Conservation (phyloP, 2,113 vertebrate genomes). For the Myxocyprinus asiaticus region DNA sequence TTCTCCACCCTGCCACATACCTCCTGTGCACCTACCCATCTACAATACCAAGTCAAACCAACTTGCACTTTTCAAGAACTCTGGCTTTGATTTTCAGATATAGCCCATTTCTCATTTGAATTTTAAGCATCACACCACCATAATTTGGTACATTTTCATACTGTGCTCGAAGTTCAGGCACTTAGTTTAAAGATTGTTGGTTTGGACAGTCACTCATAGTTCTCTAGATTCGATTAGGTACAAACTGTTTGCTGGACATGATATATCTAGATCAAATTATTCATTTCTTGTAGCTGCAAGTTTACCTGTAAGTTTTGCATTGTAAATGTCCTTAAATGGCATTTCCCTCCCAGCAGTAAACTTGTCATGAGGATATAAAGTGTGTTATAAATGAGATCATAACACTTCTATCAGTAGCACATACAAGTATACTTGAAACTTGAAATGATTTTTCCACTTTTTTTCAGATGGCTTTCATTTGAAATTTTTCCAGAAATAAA, state of each 20-base stretch:
- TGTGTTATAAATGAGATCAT: conserved; percentile 61
- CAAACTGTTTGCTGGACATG: neutral
- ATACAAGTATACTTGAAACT: conserved; percentile 46
- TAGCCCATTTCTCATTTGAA: neutral
- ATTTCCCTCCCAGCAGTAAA: neutral
- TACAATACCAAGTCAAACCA: conserved; percentile 73
- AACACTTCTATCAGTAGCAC: conserved; percentile 62
- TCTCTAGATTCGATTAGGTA: neutral
- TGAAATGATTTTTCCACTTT: conserved; percentile 49
- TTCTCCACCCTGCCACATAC: conserved; percentile 48
- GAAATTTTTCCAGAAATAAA: conserved; percentile 54
- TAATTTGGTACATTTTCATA: neutral
- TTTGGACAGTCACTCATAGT: neutral
- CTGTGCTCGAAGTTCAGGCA: neutral
- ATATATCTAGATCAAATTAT: neutral
- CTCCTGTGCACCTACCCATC: conserved; percentile 37
- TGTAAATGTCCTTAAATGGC: no score
- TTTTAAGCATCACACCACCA: conserved; percentile 3
- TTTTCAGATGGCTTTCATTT: conserved; percentile 55
- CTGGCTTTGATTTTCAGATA: neutral
- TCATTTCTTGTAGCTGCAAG: no score
- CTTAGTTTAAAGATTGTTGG: neutral
- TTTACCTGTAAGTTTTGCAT: no score
- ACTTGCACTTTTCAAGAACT: conserved; percentile 54
- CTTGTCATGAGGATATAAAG: conserved; percentile 29